Base-by-base conservation (phyloP, 1,140 invertebrate genomes). In the Macrobrachium rosenbergii region DNA sequence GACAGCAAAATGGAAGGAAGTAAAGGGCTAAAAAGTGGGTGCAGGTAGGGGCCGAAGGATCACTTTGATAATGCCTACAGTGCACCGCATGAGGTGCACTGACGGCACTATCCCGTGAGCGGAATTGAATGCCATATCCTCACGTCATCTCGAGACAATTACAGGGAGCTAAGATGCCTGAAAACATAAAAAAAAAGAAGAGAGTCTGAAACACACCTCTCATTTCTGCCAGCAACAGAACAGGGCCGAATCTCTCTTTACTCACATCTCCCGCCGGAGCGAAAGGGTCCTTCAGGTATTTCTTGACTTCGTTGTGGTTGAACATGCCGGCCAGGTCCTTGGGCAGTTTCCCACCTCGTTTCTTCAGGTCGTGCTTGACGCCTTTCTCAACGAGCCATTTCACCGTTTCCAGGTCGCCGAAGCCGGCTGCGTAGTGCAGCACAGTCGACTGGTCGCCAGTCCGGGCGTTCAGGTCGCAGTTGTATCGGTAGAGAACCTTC, bases 341-440 rank as follows among this genome's bases (percentile, higher is more conserved):
- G 58, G 77, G 52, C 2, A 59, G n/a, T 16, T 11, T 37, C 16
- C 58, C 58, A 6, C 23, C 28, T 6, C 8, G 62, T 19, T 79
- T 28, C 28, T 21, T 79, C 16, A 60, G 10, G 63, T 45, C 23
- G 5, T 23, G 43, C 16, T 69, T 14, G 0, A 52, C 19, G 0
- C 81, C 67, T 14, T 73, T 52, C 5, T 77, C 28, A 17, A 84
- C 73, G 21, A 84, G 73, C 82, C 82, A 84, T 17, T 64, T 76
- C 2, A 84, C 82, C 6, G 72, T 73, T 21, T n/a, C 59, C 73
- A 84, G 59, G 73, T 84, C 63, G 60, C 82, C 82, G 75, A 11
- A 64, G 2, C 76, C 75, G 5, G 82, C 82, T 2, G 82, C 82
- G 2, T 23, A 28, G 17, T 84, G 82, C 12, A 84, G 73, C 3